Conservation (phyloP, 2,888 invertebrate genomes). For the Nematopogon swammerdamellus region DNA sequence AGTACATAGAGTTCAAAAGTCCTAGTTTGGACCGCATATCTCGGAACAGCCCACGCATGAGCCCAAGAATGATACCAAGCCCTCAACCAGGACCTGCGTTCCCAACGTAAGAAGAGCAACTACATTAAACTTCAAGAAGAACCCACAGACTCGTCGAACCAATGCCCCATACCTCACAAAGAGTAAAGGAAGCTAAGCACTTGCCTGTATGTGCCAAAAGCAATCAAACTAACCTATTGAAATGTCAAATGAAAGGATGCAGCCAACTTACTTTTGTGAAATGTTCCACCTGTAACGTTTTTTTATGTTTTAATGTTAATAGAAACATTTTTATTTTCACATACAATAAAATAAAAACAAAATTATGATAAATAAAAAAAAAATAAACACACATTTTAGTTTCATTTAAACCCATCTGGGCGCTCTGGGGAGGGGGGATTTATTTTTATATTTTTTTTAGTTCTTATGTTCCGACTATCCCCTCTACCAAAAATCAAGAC, state of each 20-base stretch:
- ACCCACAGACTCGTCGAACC: not conserved
- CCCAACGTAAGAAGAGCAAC: not conserved
- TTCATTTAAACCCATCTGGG: not conserved
- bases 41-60: slow-evolving; percentile 1
- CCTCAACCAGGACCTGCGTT: not conserved
- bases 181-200: not conserved
- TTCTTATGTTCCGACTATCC: not conserved
- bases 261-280: not conserved
- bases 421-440: not conserved
- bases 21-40: slow-evolving; percentile 1
- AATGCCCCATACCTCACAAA: slow-evolving; percentile 1
- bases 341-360: not conserved
- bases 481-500: not conserved
- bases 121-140: slow-evolving; percentile 1
- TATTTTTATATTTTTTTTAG: not conserved
- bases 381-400: not conserved
- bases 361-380: not conserved
- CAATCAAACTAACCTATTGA: not conserved
- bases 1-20: slow-evolving; percentile 1
- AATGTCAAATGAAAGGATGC: slow-evolving; percentile 1
- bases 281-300: not conserved
- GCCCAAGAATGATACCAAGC: not conserved
- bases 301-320: slow-evolving; percentile 1
- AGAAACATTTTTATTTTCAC: not conserved
- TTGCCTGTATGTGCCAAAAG: slow-evolving; percentile 1